Percentiles rank a stretch among this genome's conserved stretches.
Evolutionary conservation across 2,888 invertebrate genomes (phyloP).

Genomic region (Agriopis leucophaearia): DNA sequence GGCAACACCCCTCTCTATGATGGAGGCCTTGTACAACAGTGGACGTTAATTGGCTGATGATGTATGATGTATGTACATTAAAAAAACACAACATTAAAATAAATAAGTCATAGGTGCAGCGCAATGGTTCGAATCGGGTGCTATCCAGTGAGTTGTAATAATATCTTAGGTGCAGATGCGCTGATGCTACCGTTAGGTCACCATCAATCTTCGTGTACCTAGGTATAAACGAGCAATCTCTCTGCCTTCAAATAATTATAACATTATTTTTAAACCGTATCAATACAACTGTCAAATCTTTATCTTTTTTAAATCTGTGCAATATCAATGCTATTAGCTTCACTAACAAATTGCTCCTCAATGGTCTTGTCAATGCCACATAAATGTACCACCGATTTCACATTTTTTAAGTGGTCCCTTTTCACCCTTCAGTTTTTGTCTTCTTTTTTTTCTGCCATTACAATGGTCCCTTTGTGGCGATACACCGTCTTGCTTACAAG

Average conservation of each 20-base stretch:
- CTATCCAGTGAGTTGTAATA: too few relatives aligned
- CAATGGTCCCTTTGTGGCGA: constrained; percentile 35
- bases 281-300: not conserved
- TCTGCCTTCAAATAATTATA: not conserved
- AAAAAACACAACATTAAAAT: too few relatives aligned
- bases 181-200: too few relatives aligned
- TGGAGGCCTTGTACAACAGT: too few relatives aligned
- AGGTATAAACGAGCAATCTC: not conserved
- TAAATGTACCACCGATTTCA: constrained; percentile 28
- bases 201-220: too few relatives aligned
- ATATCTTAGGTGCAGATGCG: too few relatives aligned
- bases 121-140: too few relatives aligned
- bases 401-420: constrained; percentile 33
- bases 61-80: too few relatives aligned
- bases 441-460: constrained; percentile 19
- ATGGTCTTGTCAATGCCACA: constrained; percentile 28
- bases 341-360: constrained; percentile 27
- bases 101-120: too few relatives aligned
- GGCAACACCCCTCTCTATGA: too few relatives aligned
- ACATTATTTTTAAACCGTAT: not conserved
- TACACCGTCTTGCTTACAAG: constrained; percentile 35
- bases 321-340: constrained; percentile 9
- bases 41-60: too few relatives aligned
- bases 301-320: not conserved
- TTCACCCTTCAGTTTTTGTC: constrained; percentile 27